Percentiles rank a stretch among this genome's conserved stretches.
phyloP scores from a whole-genome alignment of 1,140 invertebrate genomes.

The Venustaconcha ellipsiformis region DNA sequence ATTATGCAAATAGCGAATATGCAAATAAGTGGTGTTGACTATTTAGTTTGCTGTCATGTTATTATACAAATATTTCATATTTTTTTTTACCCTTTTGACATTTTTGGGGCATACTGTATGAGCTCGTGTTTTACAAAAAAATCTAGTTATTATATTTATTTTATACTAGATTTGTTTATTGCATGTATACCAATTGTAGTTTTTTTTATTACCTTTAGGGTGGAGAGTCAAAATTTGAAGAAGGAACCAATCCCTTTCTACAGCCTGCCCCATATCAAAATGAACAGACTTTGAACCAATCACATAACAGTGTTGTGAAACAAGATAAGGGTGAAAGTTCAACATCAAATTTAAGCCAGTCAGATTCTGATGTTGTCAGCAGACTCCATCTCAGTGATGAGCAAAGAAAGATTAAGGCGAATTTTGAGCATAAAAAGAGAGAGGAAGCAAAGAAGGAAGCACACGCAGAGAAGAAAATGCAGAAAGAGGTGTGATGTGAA shows the following conservation, averaged over 20 bases:
- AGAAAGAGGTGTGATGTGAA: slow-evolving; percentile 46
- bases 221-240: slow-evolving; percentile 21
- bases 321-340: background rate
- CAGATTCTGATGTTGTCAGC: slow-evolving; percentile 48
- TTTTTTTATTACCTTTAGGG: too few species aligned
- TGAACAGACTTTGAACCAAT: slow-evolving; percentile 1
- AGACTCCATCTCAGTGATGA: slow-evolving; percentile 52
- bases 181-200: too few species aligned
- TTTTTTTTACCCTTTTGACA: too few species aligned
- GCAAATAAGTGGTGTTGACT: too few species aligned
- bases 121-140: too few species aligned
- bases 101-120: too few species aligned
- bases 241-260: slow-evolving; percentile 35
- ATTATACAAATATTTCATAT: too few species aligned
- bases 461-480: slow-evolving; percentile 47
- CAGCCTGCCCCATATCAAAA: slow-evolving; percentile 9
- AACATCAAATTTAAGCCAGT: slow-evolving; percentile 28
- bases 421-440: slow-evolving; percentile 56
- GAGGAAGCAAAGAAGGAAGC: slow-evolving; percentile 51
- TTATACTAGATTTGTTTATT: too few species aligned
- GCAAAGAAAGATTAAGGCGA: slow-evolving; percentile 47
- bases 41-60: too few species aligned
- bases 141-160: too few species aligned
- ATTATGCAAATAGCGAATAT: too few species aligned
- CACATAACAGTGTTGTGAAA: background rate